Evolutionary conservation across 30 jellyfish, hydroid and myxozoan species (phyloP), one percentile per base, ranked within the genome.

Genomic region (Hydractinia symbiolongicarpus): DNA sequence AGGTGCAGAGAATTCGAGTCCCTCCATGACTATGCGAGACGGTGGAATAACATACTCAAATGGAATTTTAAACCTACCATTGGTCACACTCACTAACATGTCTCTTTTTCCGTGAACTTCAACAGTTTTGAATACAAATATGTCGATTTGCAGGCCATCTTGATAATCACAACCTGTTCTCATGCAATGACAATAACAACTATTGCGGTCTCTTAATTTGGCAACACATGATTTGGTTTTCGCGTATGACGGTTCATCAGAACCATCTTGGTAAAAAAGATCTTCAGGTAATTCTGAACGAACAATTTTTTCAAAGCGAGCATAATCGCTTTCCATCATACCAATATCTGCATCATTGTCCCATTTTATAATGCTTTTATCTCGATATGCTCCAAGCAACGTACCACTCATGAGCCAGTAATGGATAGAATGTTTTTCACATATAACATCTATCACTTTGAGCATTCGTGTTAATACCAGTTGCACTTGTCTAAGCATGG

Each of bases 341-440:
- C 96, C 86, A 50, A 93, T 78, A 81, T 88, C 96, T 15, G 58
- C 70, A 9, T 93, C 99, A 55, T 83, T 68, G 81, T 87, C 96
- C 99, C 99, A 93, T 4, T 96, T 95, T 2, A 93, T 80, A 49
- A 93, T 67, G 7, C 88, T 82, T 10, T 67, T 17, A 66, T 83
- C 86, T 20, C 99, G 84, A 9, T 53, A 55, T 5, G 99, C 81
- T 14, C 99, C 99, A 5, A 93, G 53, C 81, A 93, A 72, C 50
- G 94, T 78, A 40, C 99, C 99, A 72, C 91, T 83, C 87, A 82
- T 53, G 67, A 93, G 54, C 96, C 96, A 93, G 61, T 93, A 93
- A 13, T 76, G 78, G 17, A 93, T 74, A 8, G 79, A 67, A 62
- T 93, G 96, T 72, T 79, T 84, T 70, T 83, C 67, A 77, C 94